Evolutionary conservation across 1,140 invertebrate genomes (phyloP).

Genomic region (Mesaphorura yosii): DNA sequence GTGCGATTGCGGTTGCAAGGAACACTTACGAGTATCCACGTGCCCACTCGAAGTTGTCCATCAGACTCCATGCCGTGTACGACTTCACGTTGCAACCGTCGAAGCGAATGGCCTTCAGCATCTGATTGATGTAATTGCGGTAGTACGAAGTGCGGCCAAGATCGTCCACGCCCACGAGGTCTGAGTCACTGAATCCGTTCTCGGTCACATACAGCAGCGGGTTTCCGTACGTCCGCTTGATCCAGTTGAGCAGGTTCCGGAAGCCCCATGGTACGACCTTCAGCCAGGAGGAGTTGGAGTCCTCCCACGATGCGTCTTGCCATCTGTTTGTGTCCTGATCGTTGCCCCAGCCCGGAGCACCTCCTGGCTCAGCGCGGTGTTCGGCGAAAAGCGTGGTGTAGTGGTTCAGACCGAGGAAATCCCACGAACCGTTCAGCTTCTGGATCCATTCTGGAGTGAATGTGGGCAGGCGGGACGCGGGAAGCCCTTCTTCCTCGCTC

Average conservation of each 20-base stretch:
- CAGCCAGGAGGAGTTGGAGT: conserved; percentile 1
- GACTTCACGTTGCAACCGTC: conserved; percentile 20
- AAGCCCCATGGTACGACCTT: conserved; percentile 23
- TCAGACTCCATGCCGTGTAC: conserved; percentile 21
- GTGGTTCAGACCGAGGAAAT: conserved; percentile 17
- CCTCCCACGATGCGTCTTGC: conserved; percentile 6
- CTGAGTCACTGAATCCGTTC: conserved; percentile 27
- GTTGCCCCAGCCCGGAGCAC: neutral
- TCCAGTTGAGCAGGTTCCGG: conserved; percentile 28
- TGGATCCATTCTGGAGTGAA: conserved; percentile 37
- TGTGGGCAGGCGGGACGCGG: conserved; percentile 41
- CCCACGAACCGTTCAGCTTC: conserved; percentile 38
- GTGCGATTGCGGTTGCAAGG: conserved; percentile 12
- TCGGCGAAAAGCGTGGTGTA: neutral
- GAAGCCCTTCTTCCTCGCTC: conserved; percentile 42
- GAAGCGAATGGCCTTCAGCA: conserved; percentile 22
- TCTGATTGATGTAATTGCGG: conserved; percentile 21
- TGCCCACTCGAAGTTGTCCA: conserved; percentile 19
- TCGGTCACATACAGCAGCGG: conserved; percentile 27
- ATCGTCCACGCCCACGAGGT: conserved; percentile 9
- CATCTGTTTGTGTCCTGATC: conserved; percentile 5
- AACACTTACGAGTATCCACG: conserved; percentile 31
- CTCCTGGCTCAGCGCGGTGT: no score
- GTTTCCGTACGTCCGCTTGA: conserved; percentile 27
- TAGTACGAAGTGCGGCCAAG: conserved; percentile 12